Percentiles rank a stretch among this genome's conserved stretches.
phyloP scores from a whole-genome alignment of 2,113 vertebrate genomes.

The Tinamus guttatus region DNA sequence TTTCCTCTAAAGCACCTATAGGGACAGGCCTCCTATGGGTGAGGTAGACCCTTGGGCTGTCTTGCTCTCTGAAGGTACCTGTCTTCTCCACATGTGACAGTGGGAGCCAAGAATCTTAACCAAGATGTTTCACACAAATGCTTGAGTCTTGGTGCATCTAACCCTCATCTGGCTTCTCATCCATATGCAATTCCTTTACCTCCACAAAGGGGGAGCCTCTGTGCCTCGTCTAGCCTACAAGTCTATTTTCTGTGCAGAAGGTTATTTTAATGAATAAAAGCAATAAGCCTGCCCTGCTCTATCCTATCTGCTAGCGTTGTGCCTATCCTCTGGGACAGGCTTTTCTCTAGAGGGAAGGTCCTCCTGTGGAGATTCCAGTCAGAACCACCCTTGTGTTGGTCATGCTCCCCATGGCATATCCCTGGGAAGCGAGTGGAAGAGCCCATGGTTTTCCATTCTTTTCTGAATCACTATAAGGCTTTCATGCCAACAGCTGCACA shows the following conservation, averaged over 20 bases:
- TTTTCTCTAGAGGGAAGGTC: neutral
- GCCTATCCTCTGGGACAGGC: rapidly evolving
- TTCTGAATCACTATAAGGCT: neutral
- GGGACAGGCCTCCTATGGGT: neutral
- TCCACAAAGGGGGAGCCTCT: too few species aligned
- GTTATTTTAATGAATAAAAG: neutral
- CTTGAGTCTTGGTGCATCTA: neutral
- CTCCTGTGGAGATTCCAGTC: neutral
- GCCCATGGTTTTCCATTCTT: neutral
- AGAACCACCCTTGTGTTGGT: neutral
- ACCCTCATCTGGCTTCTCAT: too few species aligned
- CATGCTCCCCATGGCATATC: rapidly evolving
- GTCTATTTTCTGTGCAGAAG: neutral
- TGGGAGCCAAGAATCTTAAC: neutral
- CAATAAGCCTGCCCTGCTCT: neutral
- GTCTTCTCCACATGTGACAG: rapidly evolving
- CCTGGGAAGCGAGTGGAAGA: neutral
- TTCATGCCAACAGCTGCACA: neutral
- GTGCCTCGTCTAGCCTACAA: neutral
- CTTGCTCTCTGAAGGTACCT: neutral
- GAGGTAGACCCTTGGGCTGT: neutral
- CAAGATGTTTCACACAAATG: neutral
- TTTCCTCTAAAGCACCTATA: neutral
- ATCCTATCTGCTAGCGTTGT: neutral
- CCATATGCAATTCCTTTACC: too few species aligned